These are phyloP conservation scores for Eupithecia pulchellata DNA, from an alignment of 2,888 invertebrate genomes.

Conservation along the genomic window DNA sequence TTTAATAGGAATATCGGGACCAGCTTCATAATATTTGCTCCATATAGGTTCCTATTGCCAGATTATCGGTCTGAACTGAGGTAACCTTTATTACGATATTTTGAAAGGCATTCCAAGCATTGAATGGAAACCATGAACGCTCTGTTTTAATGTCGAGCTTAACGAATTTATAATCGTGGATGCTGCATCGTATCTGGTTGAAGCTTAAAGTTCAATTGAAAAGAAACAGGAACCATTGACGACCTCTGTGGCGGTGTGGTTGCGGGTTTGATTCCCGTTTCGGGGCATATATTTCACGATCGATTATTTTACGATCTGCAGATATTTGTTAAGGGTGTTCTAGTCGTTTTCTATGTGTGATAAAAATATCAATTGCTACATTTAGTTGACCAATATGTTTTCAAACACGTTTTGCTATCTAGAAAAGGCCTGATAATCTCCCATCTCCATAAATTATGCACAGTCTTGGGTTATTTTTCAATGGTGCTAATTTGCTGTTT, in stretches of 20 bases:
- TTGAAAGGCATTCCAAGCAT: conserved; percentile 35
- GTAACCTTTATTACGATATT: conserved; percentile 20
- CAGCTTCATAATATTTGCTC: background rate
- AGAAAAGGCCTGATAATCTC: background rate
- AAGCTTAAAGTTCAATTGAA: background rate
- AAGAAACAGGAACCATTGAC: background rate
- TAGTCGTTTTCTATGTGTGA: no score
- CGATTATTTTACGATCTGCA: no score
- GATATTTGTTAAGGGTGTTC: no score
- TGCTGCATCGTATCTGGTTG: conserved; percentile 44
- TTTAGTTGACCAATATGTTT: conserved; percentile 9
- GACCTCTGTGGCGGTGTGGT: no score
- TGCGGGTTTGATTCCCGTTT: no score
- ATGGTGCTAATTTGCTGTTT: background rate
- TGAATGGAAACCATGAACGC: conserved; percentile 53
- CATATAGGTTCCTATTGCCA: background rate
- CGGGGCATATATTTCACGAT: no score
- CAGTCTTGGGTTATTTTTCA: background rate
- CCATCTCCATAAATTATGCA: background rate
- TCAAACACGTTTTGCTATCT: background rate
- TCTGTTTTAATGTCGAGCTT: conserved; percentile 53
- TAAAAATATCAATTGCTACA: no score
- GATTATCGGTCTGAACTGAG: background rate
- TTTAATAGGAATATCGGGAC: background rate
- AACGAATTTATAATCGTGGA: conserved; percentile 62